Evolutionary conservation across 2,797 vertebrate genomes (phyloP).

Genomic region (Melopsittacus undulatus): DNA sequence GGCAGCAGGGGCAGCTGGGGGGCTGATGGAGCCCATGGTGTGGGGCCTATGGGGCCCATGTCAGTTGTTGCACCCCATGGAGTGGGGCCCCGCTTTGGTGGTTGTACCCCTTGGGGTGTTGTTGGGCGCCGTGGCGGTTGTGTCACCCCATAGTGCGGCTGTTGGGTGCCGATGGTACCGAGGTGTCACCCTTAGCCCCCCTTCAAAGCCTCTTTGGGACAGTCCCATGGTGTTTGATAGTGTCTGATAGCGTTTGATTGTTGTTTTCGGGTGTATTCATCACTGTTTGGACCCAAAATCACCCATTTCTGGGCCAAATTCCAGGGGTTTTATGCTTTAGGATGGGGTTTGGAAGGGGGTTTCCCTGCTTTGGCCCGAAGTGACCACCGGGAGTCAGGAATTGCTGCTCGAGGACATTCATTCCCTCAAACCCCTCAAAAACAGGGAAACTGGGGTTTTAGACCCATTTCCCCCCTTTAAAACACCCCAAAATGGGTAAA

Average conservation of each 20-base stretch:
- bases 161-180: no score
- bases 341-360: no score
- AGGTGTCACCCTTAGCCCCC: background rate
- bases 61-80: background rate
- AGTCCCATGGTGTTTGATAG: no score
- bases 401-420: no score
- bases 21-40: background rate
- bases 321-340: no score
- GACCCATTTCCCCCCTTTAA: accelerated
- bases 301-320: accelerated
- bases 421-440: accelerated
- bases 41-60: no score
- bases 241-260: no score
- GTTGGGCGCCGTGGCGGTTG: background rate
- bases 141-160: background rate
- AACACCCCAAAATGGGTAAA: background rate
- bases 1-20: background rate
- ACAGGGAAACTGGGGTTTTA: background rate
- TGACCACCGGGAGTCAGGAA: no score
- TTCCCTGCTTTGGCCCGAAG: background rate
- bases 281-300: background rate
- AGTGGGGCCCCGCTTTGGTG: background rate
- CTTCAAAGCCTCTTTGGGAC: background rate
- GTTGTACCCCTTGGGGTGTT: background rate
- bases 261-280: no score